These are phyloP conservation scores for Otis tarda DNA, from an alignment of 2,113 vertebrate genomes.

Conservation along the genomic window DNA sequence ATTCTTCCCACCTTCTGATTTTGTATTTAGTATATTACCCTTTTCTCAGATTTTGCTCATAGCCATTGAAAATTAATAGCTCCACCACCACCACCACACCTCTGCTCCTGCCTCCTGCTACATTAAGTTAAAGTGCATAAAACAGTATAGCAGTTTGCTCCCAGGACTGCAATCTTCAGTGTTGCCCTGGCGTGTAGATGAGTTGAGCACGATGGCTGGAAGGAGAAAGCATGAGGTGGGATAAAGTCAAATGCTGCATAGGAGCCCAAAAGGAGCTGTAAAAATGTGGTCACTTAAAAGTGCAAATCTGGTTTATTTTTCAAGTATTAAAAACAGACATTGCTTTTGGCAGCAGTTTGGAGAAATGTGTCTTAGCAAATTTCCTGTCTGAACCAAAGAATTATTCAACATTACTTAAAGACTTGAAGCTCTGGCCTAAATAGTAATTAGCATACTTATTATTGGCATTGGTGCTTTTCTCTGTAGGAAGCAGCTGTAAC, in stretches of 20 bases:
- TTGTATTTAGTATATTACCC: not conserved
- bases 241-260: slow-evolving; percentile 24
- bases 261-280: slow-evolving; percentile 64
- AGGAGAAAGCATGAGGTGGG: slow-evolving; percentile 20
- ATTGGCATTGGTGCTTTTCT: slow-evolving; percentile 60
- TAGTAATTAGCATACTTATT: slow-evolving; percentile 76
- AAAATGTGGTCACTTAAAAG: slow-evolving; percentile 76
- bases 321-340: slow-evolving; percentile 81
- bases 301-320: slow-evolving; percentile 80
- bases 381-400: slow-evolving; percentile 75
- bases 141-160: not conserved
- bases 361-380: slow-evolving; percentile 78
- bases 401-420: slow-evolving; percentile 76
- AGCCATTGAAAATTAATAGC: not conserved
- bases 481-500: slow-evolving; percentile 64
- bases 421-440: slow-evolving; percentile 73
- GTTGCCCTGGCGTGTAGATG: not conserved
- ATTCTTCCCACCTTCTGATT: not conserved
- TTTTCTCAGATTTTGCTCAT: not conserved
- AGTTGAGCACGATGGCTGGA: slow-evolving; percentile 3
- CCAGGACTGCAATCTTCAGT: slow-evolving; percentile 16
- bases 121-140: not conserved
- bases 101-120: not conserved
- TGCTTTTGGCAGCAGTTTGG: slow-evolving; percentile 74
- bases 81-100: not conserved